Percentiles rank a stretch among this genome's conserved stretches.
phyloP scores from a whole-genome alignment of 2,888 invertebrate genomes.

The Tetheella fluctuosa region DNA sequence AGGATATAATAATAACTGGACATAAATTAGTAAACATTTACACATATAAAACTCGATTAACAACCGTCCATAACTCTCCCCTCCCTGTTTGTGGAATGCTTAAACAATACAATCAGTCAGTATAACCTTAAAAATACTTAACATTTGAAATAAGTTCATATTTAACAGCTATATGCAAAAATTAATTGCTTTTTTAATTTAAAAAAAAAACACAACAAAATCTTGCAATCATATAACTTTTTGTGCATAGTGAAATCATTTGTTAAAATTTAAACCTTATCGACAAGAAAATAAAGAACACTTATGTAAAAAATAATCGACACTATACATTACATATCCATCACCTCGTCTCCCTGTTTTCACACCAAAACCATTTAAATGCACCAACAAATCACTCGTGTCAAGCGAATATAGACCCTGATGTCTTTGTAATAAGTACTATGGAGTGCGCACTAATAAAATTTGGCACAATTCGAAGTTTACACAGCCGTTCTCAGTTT shows the following conservation, averaged over 20 bases:
- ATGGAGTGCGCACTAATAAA: conserved; percentile 22
- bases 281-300: not conserved
- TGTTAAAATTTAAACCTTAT: conserved; percentile 7
- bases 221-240: not conserved
- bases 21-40: not conserved
- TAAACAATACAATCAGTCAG: conserved; percentile 26
- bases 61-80: not conserved
- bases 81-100: conserved; percentile 11
- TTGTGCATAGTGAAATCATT: not conserved
- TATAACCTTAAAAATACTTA: conserved; percentile 26
- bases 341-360: conserved; percentile 49
- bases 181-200: no score
- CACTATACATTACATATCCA: conserved; percentile 25
- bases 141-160: conserved; percentile 25
- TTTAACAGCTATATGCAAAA: conserved; percentile 10
- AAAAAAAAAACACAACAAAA: not conserved
- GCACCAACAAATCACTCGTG: conserved; percentile 40
- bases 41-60: not conserved
- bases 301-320: not conserved
- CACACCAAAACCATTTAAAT: conserved; percentile 12
- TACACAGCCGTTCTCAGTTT: conserved; percentile 12
- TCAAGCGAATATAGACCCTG: conserved; percentile 49
- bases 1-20: no score
- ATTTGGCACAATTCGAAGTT: conserved; percentile 48
- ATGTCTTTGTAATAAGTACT: conserved; percentile 45